Base-by-base conservation (phyloP, 2,888 invertebrate genomes). In the Latrodectus hesperus region DNA sequence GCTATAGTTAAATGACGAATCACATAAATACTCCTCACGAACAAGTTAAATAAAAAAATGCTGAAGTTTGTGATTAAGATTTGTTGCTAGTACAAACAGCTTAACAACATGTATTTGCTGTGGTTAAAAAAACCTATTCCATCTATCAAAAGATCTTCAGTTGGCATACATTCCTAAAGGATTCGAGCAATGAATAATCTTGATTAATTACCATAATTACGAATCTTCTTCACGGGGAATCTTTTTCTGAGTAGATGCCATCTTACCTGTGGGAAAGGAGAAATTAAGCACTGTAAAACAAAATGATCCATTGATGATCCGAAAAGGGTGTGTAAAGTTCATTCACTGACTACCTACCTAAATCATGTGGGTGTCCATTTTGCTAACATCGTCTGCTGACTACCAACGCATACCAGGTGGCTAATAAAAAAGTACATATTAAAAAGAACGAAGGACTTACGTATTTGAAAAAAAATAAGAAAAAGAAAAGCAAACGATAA, bases 281-380 rank as follows among this genome's bases (percentile, higher is more conserved):
- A 55, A 60, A 60, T 60, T 16, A 6, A 60, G 60, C 12, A 60
- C n/a, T 14, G 12, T 10, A 60, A 60, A 60, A 60, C 4, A 60
- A 60, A 60, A 60, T 60, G n/a, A 16, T 60, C 12, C n/a, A 16
- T 60, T n/a, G 38, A 75, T 26, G 26, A 75, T 22, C 22, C 0
- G 16, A 71, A 75, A 78, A 65, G 83, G 76, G 84, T 78, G 84
- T 84, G 78, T 53, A 55, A 71, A 84, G 84, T 84, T 84, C 84
- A 70, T 84, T 84, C 84, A 84, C 84, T 72, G 84, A 17, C 72
- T 75, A 64, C 84, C 84, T 70, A 84, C 84, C 55, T 65, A 53
- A 52, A 65, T 72, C 73, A 64, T 71, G 84, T 84, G 53, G 84
- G 84, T 73, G 84, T 78, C 72, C 76, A 52, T n/a, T 60, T 11